These are phyloP conservation scores for Mastacembelus armatus DNA, from an alignment of 2,797 vertebrate species.

Conservation along the genomic window DNA sequence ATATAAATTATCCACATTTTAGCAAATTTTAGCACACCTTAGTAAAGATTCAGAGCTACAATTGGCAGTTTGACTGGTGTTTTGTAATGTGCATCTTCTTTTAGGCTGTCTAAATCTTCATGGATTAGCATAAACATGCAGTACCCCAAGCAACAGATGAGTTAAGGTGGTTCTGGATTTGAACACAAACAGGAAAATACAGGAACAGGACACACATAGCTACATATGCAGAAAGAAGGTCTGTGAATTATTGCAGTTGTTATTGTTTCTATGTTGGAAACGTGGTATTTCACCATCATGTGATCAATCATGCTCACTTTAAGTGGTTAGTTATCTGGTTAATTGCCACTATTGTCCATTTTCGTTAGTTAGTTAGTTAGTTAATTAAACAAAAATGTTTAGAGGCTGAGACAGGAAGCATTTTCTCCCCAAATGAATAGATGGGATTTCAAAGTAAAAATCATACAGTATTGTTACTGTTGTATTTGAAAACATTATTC, in stretches of 20 bases:
- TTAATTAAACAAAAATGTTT: too few relatives aligned
- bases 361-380: too few relatives aligned
- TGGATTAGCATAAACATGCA: background rate
- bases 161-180: background rate
- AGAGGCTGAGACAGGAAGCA: background rate
- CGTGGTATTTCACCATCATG: conserved; percentile 1
- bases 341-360: background rate
- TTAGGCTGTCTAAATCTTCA: background rate
- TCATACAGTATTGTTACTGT: too few relatives aligned
- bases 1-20: too few relatives aligned
- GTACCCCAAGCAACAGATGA: background rate
- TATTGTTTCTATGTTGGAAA: background rate
- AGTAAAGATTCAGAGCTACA: too few relatives aligned
- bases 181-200: background rate
- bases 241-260: background rate
- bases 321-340: conserved; percentile 12
- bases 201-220: too few relatives aligned
- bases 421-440: background rate
- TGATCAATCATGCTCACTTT: background rate
- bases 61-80: background rate
- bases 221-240: too few relatives aligned
- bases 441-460: background rate
- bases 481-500: too few relatives aligned
- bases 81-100: background rate
- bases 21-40: too few relatives aligned